Percentiles rank a stretch among this genome's conserved stretches.
Evolutionary conservation across 2,113 vertebrate genomes (phyloP).

Genomic region (Sebastes schlegelii): DNA sequence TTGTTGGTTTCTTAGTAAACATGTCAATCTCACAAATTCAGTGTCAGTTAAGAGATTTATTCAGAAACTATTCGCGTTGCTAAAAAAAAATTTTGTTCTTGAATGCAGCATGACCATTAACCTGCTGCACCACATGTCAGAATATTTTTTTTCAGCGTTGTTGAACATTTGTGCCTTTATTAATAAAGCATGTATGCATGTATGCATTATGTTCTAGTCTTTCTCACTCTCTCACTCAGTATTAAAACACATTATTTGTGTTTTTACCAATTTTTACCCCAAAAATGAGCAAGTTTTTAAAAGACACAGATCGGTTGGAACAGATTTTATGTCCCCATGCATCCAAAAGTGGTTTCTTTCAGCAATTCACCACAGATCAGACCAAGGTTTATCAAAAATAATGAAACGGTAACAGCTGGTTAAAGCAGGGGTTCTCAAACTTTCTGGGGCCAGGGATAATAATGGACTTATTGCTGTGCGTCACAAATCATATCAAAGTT

Average conservation of each 20-base stretch:
- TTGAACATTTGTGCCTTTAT: background rate
- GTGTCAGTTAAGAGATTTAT: slow-evolving; percentile 26
- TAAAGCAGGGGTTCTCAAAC: background rate
- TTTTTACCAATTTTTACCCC: background rate
- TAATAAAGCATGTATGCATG: background rate
- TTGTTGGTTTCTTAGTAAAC: slow-evolving; percentile 48
- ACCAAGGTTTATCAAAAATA: background rate
- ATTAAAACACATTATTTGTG: background rate
- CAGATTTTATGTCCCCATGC: background rate
- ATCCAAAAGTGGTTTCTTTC: background rate
- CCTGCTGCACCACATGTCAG: background rate
- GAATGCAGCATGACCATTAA: background rate
- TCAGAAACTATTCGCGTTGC: background rate
- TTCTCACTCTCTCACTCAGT: background rate
- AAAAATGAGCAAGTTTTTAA: background rate
- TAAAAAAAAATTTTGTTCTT: background rate
- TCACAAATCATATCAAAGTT: too few relatives aligned
- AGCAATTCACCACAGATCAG: background rate
- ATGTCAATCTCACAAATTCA: slow-evolving; percentile 53
- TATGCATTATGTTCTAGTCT: background rate
- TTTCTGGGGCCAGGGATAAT: too few relatives aligned
- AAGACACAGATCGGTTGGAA: too few relatives aligned
- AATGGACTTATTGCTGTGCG: too few relatives aligned
- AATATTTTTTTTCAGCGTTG: too few relatives aligned
- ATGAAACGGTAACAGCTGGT: background rate